Base-by-base conservation (phyloP, 2,113 vertebrate genomes). In the Sterrhoptilus dennistouni region DNA sequence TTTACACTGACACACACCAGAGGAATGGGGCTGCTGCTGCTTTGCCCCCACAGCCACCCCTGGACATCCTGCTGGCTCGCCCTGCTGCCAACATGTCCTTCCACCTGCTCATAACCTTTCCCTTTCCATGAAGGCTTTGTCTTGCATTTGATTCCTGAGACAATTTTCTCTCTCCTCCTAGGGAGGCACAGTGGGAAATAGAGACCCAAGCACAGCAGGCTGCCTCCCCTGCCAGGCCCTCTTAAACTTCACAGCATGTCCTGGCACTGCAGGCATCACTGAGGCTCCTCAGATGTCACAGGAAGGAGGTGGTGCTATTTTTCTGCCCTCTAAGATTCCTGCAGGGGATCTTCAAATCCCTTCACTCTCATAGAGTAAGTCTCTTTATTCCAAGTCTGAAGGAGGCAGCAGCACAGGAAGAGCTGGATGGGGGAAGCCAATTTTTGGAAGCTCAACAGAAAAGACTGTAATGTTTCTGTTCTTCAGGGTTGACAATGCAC, bases 21-120 rank as follows among this genome's bases (percentile, higher is more conserved):
- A 75, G 16, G 23, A 77, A 36, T 0, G 0, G 14, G 9, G 57
- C n/a, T 53, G 54, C 64, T 57, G 83, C 70, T 57, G 70, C 75
- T 53, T 21, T 11, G 5, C 17, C 22, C 85, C 16, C 56, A 0
- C 27, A 44, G 7, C 33, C 0, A 0, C 19, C 27, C 14, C 14
- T 3, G 15, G 44, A 14, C 57, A 71, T 33, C 70, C 56, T 0
- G 0, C 57, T 19, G 42, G 23, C 64, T 47, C 7, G 0, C 21
- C 50, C 47, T 27, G 12, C 72, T 81, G 54, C 71, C 38, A 33
- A 33, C 72, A 57, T 1, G 4, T 20, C 71, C 72, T 81, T 83
- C 77, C 49, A 78, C 44, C 87, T 71, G 19, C 44, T 75, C 45
- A 20, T 45, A 45, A 87, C 53, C 53, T 79, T 91, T 35, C 60